Conservation (phyloP, 2,113 vertebrate species). For the Eupsittula cactorum region DNA sequence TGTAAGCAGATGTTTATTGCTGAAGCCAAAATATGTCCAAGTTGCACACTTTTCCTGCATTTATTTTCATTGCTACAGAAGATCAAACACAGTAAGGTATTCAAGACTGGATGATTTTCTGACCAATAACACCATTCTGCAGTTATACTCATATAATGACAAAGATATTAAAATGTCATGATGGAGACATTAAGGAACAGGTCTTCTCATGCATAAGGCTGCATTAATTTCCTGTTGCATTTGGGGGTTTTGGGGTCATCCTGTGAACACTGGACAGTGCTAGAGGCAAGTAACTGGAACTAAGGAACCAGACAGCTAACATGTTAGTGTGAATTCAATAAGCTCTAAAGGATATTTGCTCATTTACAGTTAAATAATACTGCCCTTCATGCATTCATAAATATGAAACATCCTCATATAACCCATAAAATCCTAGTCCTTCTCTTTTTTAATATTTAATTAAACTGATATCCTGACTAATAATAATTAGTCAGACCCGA, state of each 20-base stretch:
- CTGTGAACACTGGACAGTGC: not conserved
- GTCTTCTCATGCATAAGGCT: not conserved
- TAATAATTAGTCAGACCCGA: not conserved
- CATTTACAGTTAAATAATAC: not conserved
- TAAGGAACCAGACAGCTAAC: not conserved
- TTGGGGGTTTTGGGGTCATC: not conserved
- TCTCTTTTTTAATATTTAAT: not conserved
- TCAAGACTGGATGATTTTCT: not conserved
- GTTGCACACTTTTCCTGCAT: not conserved
- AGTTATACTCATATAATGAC: not conserved
- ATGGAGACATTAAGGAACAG: not conserved
- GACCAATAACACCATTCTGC: not conserved
- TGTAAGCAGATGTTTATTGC: not conserved
- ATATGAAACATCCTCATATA: not conserved
- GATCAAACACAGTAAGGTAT: not conserved
- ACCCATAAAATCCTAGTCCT: not conserved
- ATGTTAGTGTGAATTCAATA: not conserved
- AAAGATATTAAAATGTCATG: not conserved
- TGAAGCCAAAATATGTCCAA: not conserved
- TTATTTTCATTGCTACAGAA: not conserved
- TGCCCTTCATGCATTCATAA: not conserved
- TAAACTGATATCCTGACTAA: not conserved
- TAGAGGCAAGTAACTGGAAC: not conserved
- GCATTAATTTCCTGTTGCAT: not conserved
- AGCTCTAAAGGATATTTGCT: not conserved